phyloP scores from a whole-genome alignment of 2,888 invertebrate species.

The Microplitis manilae region DNA sequence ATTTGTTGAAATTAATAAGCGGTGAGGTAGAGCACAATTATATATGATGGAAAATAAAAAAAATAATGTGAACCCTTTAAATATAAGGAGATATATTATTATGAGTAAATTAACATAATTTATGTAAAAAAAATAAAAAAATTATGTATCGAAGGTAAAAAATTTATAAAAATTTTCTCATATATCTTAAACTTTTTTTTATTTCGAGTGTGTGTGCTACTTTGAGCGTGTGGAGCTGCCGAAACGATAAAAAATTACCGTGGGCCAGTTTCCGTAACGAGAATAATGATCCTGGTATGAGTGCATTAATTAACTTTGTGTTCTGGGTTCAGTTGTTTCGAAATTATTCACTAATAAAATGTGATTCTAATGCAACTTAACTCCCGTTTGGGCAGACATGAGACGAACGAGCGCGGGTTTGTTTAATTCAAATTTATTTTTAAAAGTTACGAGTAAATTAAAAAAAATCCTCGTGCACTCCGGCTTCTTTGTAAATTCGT shows the following conservation, averaged over 20 bases:
- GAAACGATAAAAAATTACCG: constrained; percentile 17
- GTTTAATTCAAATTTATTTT: no score
- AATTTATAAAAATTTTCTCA: no score
- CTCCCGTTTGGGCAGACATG: no score
- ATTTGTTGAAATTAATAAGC: not conserved
- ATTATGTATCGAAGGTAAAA: no score
- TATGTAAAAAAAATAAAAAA: not conserved
- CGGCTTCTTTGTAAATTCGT: no score
- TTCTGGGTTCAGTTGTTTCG: no score
- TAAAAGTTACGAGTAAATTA: no score
- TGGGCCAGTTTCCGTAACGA: constrained; percentile 29
- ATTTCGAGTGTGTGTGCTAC: not conserved
- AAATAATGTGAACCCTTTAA: not conserved
- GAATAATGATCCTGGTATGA: constrained; percentile 39
- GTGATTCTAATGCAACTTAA: not conserved
- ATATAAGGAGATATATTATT: not conserved
- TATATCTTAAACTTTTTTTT: no score
- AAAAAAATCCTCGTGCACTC: no score
- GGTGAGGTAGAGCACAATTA: not conserved
- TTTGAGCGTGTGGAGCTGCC: constrained; percentile 27
- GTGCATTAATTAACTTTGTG: constrained; percentile 18
- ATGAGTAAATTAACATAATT: not conserved
- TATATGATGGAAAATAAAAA: not conserved
- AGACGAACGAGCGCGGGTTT: no score
- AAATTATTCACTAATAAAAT: not conserved